Evolutionary conservation across 1,140 invertebrate genomes (phyloP).

Genomic region (Drosophila suzukii): DNA sequence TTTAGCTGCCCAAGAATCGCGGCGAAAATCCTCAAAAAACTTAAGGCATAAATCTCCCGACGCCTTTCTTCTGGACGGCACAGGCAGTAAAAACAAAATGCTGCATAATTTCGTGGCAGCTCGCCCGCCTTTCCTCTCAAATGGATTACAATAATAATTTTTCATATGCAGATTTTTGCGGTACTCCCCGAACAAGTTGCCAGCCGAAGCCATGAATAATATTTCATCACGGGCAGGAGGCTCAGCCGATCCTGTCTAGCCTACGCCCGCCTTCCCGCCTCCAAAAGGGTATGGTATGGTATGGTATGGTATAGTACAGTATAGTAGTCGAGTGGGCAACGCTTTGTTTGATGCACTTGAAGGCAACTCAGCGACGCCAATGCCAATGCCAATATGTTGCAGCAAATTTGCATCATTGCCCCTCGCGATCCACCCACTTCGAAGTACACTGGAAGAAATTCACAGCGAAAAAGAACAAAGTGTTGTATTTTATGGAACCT

Average conservation of each 20-base stretch:
- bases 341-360: constrained; percentile 69
- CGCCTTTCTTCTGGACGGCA: constrained; percentile 74
- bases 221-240: constrained; percentile 62
- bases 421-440: constrained; percentile 38
- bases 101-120: constrained; percentile 76
- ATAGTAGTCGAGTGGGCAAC: constrained; percentile 56
- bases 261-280: constrained; percentile 53
- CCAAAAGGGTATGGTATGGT: constrained; percentile 35
- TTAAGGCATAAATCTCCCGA: constrained; percentile 75
- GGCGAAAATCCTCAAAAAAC: constrained; percentile 66
- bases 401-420: constrained; percentile 74
- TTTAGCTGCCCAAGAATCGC: constrained; percentile 64
- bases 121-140: constrained; percentile 61
- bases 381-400: constrained; percentile 64
- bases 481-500: no score
- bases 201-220: constrained; percentile 73
- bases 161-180: constrained; percentile 80
- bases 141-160: constrained; percentile 84
- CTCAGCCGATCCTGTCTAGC: constrained; percentile 58
- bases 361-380: constrained; percentile 76
- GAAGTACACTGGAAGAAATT: constrained; percentile 9
- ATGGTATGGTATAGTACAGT: constrained; percentile 8
- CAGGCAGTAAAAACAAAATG: constrained; percentile 71
- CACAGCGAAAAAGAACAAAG: not conserved
- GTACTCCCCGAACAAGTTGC: constrained; percentile 66